Conservation (phyloP, 2,797 vertebrate genomes). For the Neomorphus geoffroyi region DNA sequence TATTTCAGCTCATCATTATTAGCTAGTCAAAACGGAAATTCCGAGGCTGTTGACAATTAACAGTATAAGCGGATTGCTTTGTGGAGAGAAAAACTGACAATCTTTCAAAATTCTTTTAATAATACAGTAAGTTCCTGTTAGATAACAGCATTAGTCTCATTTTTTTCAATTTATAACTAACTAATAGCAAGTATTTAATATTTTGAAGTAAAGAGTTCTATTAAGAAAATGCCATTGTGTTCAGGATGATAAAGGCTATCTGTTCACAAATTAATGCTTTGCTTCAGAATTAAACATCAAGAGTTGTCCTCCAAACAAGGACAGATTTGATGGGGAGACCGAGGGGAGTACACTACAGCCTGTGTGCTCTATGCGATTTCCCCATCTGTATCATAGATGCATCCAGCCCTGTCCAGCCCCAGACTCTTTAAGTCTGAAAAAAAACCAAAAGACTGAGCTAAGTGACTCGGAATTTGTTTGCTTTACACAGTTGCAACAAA, state of each 20-base stretch:
- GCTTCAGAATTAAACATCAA: slow-evolving; percentile 38
- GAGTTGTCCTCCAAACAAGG: slow-evolving; percentile 30
- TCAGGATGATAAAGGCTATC: slow-evolving; percentile 8
- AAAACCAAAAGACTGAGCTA: background rate
- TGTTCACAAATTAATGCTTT: slow-evolving; percentile 18
- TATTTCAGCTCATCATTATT: slow-evolving; percentile 1
- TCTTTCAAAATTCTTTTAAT: slow-evolving; percentile 6
- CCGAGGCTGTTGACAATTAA: background rate
- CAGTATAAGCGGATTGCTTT: background rate
- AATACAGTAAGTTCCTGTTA: background rate
- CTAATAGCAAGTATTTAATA: slow-evolving; percentile 14
- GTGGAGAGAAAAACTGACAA: background rate
- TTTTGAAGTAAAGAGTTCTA: slow-evolving; percentile 1
- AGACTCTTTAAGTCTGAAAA: background rate
- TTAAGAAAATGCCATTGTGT: background rate
- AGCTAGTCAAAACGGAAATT: background rate
- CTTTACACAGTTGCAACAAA: background rate
- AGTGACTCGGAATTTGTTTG: background rate
- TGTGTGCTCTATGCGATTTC: background rate
- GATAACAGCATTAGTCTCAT: background rate
- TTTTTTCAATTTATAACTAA: slow-evolving; percentile 30
- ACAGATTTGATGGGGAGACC: background rate
- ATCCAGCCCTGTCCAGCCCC: background rate
- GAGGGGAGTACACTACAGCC: background rate
- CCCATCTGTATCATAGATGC: background rate